Conservation (phyloP, 1,140 invertebrate species). For the Cardiocondyla obscurior region DNA sequence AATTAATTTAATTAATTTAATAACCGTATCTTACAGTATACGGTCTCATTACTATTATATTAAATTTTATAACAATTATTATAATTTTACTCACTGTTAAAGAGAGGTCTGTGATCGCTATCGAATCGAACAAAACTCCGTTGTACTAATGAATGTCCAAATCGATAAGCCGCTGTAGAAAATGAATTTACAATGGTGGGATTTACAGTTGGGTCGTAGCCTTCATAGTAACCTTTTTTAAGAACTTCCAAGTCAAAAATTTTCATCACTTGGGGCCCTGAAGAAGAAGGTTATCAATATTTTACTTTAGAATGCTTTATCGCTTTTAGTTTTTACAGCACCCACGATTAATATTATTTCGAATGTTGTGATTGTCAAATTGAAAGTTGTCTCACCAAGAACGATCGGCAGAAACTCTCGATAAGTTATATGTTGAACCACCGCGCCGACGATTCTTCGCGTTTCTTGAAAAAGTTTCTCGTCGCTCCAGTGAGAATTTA, state of each 20-base stretch:
- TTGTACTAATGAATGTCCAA: constrained; percentile 97
- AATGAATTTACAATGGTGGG: constrained; percentile 96
- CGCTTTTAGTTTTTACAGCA: background rate
- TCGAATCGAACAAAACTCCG: constrained; percentile 88
- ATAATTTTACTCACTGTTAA: constrained; percentile 85
- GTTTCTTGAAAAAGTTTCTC: constrained; percentile 95
- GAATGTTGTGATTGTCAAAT: background rate
- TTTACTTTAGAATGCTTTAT: background rate
- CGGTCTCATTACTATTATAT: background rate
- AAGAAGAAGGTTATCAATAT: background rate
- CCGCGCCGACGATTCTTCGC: constrained; percentile 91
- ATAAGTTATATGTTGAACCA: constrained; percentile 95
- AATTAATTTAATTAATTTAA: no score
- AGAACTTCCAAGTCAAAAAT: constrained; percentile 88
- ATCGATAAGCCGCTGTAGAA: constrained; percentile 96
- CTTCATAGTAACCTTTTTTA: constrained; percentile 87
- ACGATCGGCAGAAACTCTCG: constrained; percentile 94
- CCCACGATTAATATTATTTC: background rate
- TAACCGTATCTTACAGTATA: no score
- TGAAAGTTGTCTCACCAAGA: constrained; percentile 84
- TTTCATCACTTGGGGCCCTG: constrained; percentile 88
- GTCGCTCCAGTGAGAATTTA: constrained; percentile 95
- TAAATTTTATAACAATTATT: background rate
- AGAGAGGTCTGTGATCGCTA: constrained; percentile 86
- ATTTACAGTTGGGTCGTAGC: constrained; percentile 92